Conservation (phyloP, 1,140 invertebrate genomes). For the Spodoptera frugiperda region DNA sequence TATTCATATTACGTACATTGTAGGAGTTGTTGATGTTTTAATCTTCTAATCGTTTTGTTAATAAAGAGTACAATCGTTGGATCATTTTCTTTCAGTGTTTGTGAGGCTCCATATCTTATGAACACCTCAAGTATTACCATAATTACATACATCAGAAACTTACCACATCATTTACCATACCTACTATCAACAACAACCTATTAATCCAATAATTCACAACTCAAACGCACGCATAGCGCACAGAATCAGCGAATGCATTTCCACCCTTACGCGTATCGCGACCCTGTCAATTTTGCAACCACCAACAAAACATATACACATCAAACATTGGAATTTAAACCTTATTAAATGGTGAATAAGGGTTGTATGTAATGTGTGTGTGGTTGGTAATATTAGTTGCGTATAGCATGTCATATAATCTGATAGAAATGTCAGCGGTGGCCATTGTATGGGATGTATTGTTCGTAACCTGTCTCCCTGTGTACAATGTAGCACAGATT, state of each 20-base stretch:
- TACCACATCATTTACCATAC: background rate
- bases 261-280: constrained; percentile 34
- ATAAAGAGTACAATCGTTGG: no score
- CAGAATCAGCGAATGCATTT: constrained; percentile 37
- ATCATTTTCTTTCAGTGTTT: no score
- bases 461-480: constrained; percentile 35
- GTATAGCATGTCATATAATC: constrained; percentile 51
- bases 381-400: constrained; percentile 6
- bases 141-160: no score
- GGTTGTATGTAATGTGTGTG: background rate
- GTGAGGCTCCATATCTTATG: no score
- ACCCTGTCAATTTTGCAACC: constrained; percentile 48
- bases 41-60: no score
- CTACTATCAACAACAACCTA: background rate
- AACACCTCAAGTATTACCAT: no score
- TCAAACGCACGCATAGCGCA: constrained; percentile 44
- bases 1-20: no score
- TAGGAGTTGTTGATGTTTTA: no score
- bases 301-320: constrained; percentile 17
- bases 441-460: constrained; percentile 42
- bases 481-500: constrained; percentile 1
- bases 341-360: background rate
- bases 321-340: constrained; percentile 31
- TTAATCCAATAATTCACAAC: constrained; percentile 18
- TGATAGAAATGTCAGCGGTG: constrained; percentile 51